These are phyloP conservation scores for Hiodon alosoides DNA, from an alignment of 2,113 vertebrate species.

Conservation along the genomic window DNA sequence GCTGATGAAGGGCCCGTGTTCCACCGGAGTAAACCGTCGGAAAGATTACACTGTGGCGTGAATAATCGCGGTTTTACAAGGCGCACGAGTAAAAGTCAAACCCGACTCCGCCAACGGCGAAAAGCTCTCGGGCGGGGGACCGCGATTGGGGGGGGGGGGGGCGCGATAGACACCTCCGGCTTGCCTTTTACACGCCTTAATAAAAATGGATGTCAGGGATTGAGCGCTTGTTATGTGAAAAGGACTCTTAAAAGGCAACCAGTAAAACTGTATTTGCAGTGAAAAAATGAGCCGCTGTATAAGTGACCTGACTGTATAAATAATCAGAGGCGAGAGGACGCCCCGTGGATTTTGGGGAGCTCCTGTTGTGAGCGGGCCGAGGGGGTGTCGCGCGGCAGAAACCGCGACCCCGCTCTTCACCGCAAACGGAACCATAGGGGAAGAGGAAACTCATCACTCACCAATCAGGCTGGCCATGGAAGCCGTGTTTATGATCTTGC, in stretches of 20 bases:
- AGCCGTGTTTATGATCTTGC: conserved; percentile 93
- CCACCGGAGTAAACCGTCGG: conserved; percentile 84
- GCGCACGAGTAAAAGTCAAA: conserved; percentile 46
- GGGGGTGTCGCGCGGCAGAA: too few relatives aligned
- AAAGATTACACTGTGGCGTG: conserved; percentile 40
- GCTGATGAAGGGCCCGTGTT: conserved; percentile 71
- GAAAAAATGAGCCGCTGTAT: conserved; percentile 22
- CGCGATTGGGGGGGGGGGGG: conserved; percentile 5
- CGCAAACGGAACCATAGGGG: conserved; percentile 24
- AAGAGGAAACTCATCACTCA: conserved; percentile 74
- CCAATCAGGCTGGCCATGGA: conserved; percentile 94
- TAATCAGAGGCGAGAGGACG: conserved; percentile 24
- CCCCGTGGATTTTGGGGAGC: conserved; percentile 21
- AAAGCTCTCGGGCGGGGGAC: too few relatives aligned
- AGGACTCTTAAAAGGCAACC: conserved; percentile 40
- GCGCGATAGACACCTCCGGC: conserved; percentile 33
- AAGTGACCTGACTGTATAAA: conserved; percentile 31
- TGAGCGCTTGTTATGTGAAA: conserved; percentile 63
- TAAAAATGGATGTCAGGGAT: conserved; percentile 44
- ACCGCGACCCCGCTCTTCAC: too few relatives aligned
- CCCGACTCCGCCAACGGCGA: conserved; percentile 38
- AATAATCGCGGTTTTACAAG: conserved; percentile 44
- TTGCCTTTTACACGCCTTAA: conserved; percentile 56
- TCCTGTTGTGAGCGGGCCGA: conserved; percentile 18
- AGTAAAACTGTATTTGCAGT: conserved; percentile 41